Evolutionary conservation across 2,888 invertebrate genomes (phyloP), one percentile per base, ranked within the genome.

Genomic region (Hoplodrina ambigua): DNA sequence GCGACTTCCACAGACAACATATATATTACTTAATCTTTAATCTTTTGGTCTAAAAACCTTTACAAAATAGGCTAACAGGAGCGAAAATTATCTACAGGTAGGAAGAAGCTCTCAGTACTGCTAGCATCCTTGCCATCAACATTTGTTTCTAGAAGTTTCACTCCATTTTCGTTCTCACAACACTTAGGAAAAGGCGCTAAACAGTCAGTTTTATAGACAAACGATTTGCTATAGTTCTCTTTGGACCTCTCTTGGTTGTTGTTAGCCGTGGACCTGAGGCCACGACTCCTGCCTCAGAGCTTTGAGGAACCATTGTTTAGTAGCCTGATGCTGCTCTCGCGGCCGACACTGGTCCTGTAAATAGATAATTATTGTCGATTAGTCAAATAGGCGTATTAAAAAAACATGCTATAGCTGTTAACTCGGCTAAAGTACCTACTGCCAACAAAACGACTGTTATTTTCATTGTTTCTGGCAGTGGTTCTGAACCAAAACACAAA

Each of bases 241-340:
- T 94, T 90, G 77, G 91, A 90, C 67, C 91, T 86, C 69, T 90
- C 91, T 61, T 86, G 87, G 82, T 94, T 92, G 86, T 93, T 93
- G 86, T 93, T 91, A 84, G 92, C 91, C 85, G 86, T 79, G 72
- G 80, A 84, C 83, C 83, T 56, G 63, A 86, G 89, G 89, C 92
- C 92, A 82, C 78, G 83, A 63, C 79, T 80, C 92, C 92, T 88
- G 81, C 88, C 94, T 96, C 95, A 96, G 91, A 95, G 94, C 72
- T 95, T 95, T 58, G 95, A 95, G 0, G 94, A 89, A 2, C 95
- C 95, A 82, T 95, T 95, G 89, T 94, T 94, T 2, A 95, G 81
- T 1, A 95, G 90, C 0, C 94, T 91, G 69, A 95, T 88, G 90
- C 95, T 96, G 88, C 94, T 95, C 63, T 95, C 95, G 0, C 94